phyloP scores from a whole-genome alignment of 2,797 vertebrate species.

The Simalia tracyae region DNA sequence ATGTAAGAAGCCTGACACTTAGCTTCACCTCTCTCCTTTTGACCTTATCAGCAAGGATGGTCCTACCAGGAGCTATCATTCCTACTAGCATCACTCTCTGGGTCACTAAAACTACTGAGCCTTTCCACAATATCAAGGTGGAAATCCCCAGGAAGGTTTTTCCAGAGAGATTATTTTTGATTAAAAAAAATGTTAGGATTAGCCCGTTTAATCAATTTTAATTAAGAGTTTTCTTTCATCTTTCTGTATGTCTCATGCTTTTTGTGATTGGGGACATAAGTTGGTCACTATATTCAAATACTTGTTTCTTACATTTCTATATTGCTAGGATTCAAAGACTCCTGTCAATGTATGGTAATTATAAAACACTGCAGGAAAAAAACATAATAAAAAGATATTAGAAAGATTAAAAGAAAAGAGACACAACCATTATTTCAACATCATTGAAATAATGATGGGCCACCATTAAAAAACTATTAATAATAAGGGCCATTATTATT shows the following conservation, averaged over 20 bases:
- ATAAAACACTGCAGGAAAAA: no score
- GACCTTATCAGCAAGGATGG: not conserved
- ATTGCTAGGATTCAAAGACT: no score
- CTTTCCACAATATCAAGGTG: not conserved
- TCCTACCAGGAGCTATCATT: not conserved
- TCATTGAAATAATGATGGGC: no score
- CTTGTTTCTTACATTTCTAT: no score
- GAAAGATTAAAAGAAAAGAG: no score
- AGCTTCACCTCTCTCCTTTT: not conserved
- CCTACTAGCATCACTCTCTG: not conserved
- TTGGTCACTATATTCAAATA: no score
- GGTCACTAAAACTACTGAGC: not conserved
- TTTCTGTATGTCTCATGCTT: not conserved
- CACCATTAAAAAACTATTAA: no score
- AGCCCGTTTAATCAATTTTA: not conserved
- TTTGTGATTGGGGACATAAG: not conserved
- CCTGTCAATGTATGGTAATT: no score
- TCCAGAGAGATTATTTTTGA: not conserved
- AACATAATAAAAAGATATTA: no score
- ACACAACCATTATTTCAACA: no score
- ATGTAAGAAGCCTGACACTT: not conserved
- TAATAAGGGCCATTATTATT: no score
- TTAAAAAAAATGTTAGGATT: not conserved
- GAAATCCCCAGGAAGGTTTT: not conserved
- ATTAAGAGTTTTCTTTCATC: not conserved